Conservation (phyloP, 2,888 invertebrate genomes). For the Microctonus aethiopoides region DNA sequence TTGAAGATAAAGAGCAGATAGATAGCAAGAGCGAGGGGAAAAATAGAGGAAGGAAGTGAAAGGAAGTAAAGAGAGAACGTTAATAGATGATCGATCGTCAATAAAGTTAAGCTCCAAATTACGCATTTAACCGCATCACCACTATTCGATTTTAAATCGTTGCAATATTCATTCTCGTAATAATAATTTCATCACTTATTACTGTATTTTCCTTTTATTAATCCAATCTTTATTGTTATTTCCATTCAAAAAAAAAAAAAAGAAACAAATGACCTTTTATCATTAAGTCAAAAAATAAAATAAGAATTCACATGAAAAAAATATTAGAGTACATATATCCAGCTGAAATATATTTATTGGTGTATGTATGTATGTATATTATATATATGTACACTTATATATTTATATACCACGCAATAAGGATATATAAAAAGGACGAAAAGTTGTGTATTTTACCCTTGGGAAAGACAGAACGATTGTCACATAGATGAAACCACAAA, state of each 20-base stretch:
- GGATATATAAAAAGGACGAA: no score
- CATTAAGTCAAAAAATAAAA: no score
- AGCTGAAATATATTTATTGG: conserved; percentile 10
- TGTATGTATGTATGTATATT: neutral
- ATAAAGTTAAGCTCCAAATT: neutral
- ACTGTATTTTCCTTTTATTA: no score
- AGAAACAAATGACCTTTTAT: no score
- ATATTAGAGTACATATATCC: no score
- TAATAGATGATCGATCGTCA: neutral
- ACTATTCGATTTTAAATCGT: neutral
- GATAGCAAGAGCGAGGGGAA: neutral
- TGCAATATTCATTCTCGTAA: no score
- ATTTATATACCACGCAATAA: no score
- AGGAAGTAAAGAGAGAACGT: neutral
- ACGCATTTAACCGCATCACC: neutral
- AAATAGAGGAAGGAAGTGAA: neutral
- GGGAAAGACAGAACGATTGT: conserved; percentile 2
- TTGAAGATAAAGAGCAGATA: conserved; percentile 6
- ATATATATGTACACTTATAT: no score
- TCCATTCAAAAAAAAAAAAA: no score
- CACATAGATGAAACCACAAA: conserved; percentile 6
- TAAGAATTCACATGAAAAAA: no score
- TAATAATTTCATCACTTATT: no score
- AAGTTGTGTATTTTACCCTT: neutral
- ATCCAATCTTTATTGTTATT: no score